A percentile compares a stretch with the other conserved stretches of the same genome.
These are phyloP conservation scores for Branchinecta lynchi DNA, from an alignment of 1,140 invertebrate genomes.

Conservation along the genomic window DNA sequence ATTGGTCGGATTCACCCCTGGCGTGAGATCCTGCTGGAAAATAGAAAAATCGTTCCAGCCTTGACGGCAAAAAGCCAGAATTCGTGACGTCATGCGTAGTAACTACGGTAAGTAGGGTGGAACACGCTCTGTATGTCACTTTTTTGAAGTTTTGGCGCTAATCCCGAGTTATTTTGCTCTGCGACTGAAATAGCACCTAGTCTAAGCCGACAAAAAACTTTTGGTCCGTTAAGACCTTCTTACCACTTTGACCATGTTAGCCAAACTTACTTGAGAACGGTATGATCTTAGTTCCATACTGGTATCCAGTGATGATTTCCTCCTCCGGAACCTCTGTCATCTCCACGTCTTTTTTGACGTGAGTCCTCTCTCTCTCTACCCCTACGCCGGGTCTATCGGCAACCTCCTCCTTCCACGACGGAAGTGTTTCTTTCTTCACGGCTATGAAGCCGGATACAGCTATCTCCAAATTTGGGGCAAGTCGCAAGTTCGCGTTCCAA, in stretches of 20 bases:
- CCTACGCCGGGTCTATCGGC: background rate
- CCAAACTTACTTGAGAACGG: background rate
- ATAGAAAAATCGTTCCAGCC: no score
- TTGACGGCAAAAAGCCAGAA: no score
- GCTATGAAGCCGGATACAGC: background rate
- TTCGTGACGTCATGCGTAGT: no score
- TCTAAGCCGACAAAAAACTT: no score
- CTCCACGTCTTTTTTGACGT: background rate
- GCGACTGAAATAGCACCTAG: no score
- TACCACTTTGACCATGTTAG: background rate
- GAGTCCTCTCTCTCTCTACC: background rate
- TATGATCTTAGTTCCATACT: constrained; percentile 1
- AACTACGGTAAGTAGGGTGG: no score
- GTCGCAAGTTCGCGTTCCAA: background rate
- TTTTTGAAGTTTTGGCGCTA: no score
- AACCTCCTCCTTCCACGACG: background rate
- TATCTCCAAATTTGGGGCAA: background rate
- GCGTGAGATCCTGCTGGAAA: no score
- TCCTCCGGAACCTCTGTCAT: background rate
- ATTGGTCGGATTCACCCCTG: no score
- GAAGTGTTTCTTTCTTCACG: background rate
- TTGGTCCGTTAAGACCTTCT: no score
- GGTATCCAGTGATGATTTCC: background rate
- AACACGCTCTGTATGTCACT: no score
- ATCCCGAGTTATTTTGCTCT: no score